Evolutionary conservation across 2,888 invertebrate genomes (phyloP).

Genomic region (Meteorus cinctellus): DNA sequence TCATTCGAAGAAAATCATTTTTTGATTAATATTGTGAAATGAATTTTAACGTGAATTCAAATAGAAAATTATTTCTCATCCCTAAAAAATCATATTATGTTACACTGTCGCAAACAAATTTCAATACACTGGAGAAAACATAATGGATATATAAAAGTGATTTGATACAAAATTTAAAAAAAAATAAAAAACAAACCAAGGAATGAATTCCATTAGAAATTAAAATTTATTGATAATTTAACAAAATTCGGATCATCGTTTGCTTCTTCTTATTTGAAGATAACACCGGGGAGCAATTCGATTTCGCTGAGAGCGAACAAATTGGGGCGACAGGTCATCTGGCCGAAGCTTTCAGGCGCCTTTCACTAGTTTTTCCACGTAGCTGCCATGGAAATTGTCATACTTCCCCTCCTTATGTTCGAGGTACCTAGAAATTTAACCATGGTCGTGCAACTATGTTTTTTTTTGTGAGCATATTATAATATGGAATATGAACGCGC

Average conservation of each 20-base stretch:
- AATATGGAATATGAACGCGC: constrained; percentile 34
- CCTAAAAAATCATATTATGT: not conserved
- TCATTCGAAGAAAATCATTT: not conserved
- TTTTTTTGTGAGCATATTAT: constrained; percentile 63
- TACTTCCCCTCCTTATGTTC: constrained; percentile 81
- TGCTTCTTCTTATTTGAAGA: constrained; percentile 72
- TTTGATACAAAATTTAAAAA: constrained; percentile 14
- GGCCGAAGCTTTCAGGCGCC: constrained; percentile 75
- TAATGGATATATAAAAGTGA: constrained; percentile 1
- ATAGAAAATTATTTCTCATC: not conserved
- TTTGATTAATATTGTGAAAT: not conserved
- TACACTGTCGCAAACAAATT: not conserved
- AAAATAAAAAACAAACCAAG: constrained; percentile 27
- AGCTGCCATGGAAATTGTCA: constrained; percentile 83
- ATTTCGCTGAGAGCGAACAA: constrained; percentile 72
- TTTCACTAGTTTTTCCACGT: constrained; percentile 80
- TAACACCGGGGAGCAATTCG: constrained; percentile 72
- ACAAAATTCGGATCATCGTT: constrained; percentile 61
- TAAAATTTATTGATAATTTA: constrained; percentile 21
- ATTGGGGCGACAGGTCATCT: constrained; percentile 71
- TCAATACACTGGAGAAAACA: constrained; percentile 2
- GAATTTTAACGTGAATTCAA: not conserved
- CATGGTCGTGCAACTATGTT: constrained; percentile 70
- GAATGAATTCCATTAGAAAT: not conserved
- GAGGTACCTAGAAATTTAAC: constrained; percentile 77